Evolutionary conservation across 2,797 vertebrate genomes (phyloP), one percentile per base, ranked within the genome.

Genomic region (Bradypodion ventrale): DNA sequence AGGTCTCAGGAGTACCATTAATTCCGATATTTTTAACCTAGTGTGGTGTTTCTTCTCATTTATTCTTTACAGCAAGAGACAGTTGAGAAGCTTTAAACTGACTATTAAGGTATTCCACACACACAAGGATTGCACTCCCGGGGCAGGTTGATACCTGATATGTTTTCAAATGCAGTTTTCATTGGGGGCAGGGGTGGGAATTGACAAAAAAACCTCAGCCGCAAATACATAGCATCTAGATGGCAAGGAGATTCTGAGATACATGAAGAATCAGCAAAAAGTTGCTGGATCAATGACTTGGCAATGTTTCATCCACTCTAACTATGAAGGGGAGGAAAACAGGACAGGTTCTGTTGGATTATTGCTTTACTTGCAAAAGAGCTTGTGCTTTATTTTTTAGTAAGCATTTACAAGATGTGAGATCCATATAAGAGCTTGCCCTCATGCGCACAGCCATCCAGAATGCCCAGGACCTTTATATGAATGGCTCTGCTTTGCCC

Each of bases 61-160:
- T 88, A 72, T 79, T 78, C 46, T 49, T 49, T 49, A 49, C 40
- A 59, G 78, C 79, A 42, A 73, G 44, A 85, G 78, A 85, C 70
- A 83, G 80, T 77, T 85, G 89, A 89, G 78, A 89, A 77, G 83
- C 89, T 89, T n/a, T 77, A 72, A 91, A 92, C 80, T 88, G 65
- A 80, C 46, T 46, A 29, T 76, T 87, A 80, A 68, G 78, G 76
- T 69, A 75, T 83, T 84, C 73, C 46, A 90, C 73, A 82, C 85
- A 68, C 86, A 42, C 85, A 85, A 89, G 74, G 66, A 73, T 73
- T 46, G 75, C 25, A 23, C 87, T 87, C 87, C 49, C 65, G 87
- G 84, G 27, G 89, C 75, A 87, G 56, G 52, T 40, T 49, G 80
- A 16, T 23, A 59, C 62, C 76, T 89, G 89, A 87, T 83, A 69